These are phyloP conservation scores for Tetramorium parvispinum DNA, from an alignment of 1,140 invertebrate genomes.

Conservation along the genomic window DNA sequence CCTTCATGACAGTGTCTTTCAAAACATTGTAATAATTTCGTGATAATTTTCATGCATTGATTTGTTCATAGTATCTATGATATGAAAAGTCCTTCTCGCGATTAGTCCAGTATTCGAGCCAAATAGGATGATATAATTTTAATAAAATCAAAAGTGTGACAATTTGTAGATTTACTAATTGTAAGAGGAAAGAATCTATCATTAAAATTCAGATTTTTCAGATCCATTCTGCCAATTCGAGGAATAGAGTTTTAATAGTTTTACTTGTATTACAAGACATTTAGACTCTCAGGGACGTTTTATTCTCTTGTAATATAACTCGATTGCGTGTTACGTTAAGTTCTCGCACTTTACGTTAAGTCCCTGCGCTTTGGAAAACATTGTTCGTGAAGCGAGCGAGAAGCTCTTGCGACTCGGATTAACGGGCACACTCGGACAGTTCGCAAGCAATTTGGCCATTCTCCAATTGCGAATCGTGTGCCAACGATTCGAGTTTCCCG, in stretches of 20 bases:
- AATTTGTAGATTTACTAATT: background rate
- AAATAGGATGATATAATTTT: slow-evolving; percentile 5
- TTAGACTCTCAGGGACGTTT: background rate
- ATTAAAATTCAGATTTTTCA: slow-evolving; percentile 10
- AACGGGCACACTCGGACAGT: slow-evolving; percentile 20
- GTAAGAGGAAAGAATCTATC: background rate
- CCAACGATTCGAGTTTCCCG: slow-evolving; percentile 17
- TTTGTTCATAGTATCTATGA: background rate
- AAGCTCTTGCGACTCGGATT: slow-evolving; percentile 32
- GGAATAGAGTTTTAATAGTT: background rate
- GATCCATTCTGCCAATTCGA: background rate
- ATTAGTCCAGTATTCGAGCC: background rate
- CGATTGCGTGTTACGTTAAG: slow-evolving; percentile 1
- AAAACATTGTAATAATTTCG: background rate
- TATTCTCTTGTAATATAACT: background rate
- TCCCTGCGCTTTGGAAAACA: background rate
- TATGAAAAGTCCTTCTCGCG: background rate
- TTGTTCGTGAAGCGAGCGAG: background rate
- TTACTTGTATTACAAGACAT: slow-evolving; percentile 1
- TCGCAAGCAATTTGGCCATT: slow-evolving; percentile 34
- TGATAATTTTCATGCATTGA: background rate
- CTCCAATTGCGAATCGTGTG: slow-evolving; percentile 40
- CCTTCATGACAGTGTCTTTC: background rate
- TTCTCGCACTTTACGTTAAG: background rate
- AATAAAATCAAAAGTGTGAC: background rate